Percentiles rank a stretch among this genome's conserved stretches.
phyloP scores from a whole-genome alignment of 2,797 vertebrate genomes.

The Brachymystax lenok region DNA sequence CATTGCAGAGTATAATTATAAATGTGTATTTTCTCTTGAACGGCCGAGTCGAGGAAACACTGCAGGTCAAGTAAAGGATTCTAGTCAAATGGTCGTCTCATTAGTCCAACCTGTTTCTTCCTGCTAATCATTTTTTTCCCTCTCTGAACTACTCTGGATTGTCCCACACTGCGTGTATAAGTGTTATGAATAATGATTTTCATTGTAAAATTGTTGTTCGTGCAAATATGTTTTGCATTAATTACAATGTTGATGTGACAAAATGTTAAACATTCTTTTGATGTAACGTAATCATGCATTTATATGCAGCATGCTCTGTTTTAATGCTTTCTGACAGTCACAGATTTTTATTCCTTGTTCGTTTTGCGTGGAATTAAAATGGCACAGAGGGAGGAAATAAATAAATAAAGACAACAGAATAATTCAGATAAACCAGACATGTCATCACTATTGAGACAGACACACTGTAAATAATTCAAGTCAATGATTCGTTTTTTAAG shows the following conservation, averaged over 20 bases:
- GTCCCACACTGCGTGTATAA: slow-evolving; percentile 53
- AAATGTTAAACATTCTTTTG: slow-evolving; percentile 73
- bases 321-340: slow-evolving; percentile 52
- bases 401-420: slow-evolving; percentile 43
- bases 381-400: slow-evolving; percentile 36
- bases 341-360: slow-evolving; percentile 41
- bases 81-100: slow-evolving; percentile 81
- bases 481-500: slow-evolving; percentile 59
- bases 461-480: slow-evolving; percentile 57
- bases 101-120: slow-evolving; percentile 79
- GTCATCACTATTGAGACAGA: slow-evolving; percentile 60
- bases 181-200: slow-evolving; percentile 52
- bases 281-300: slow-evolving; percentile 67
- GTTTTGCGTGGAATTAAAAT: slow-evolving; percentile 69
- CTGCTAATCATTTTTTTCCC: slow-evolving; percentile 77
- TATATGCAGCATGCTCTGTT: slow-evolving; percentile 46
- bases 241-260: slow-evolving; percentile 65
- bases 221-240: slow-evolving; percentile 68
- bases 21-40: slow-evolving; percentile 68
- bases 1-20: slow-evolving; percentile 84
- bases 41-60: slow-evolving; percentile 64
- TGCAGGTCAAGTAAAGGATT: slow-evolving; percentile 81
- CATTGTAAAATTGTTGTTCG: slow-evolving; percentile 60
- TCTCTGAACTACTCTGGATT: slow-evolving; percentile 56
- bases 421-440: slow-evolving; percentile 66